A percentile compares a stretch with the other conserved stretches of the same genome.
phyloP scores from a whole-genome alignment of 2,113 vertebrate genomes.

The Heterocephalus glaber region DNA sequence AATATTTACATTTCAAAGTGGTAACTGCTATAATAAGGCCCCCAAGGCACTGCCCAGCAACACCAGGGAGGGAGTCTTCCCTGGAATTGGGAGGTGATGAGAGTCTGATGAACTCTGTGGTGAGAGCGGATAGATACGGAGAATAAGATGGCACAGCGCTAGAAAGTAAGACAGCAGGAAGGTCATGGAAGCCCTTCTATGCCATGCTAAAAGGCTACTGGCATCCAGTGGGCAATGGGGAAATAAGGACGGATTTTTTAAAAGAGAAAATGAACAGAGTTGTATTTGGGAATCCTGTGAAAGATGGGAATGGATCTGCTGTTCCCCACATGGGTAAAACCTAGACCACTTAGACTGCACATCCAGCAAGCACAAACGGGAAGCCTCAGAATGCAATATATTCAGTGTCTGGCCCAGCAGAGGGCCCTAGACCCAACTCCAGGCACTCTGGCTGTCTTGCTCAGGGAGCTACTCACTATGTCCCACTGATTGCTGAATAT shows the following conservation, averaged over 20 bases:
- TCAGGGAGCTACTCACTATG: not conserved
- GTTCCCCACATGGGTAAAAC: not conserved
- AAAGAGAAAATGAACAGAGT: slow-evolving; percentile 26
- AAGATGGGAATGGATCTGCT: not conserved
- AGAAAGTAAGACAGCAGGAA: not conserved
- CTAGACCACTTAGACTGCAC: not conserved
- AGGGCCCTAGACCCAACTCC: not conserved
- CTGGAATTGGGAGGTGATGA: not conserved
- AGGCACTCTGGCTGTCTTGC: not conserved
- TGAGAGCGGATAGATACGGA: not conserved
- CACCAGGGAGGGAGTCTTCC: not conserved
- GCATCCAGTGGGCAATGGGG: not conserved
- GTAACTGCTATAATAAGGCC: not conserved
- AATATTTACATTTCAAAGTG: slow-evolving; percentile 38
- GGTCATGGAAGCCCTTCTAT: not conserved
- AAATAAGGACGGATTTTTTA: not conserved
- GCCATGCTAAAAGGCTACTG: not conserved
- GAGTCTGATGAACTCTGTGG: not conserved
- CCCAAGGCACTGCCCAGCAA: slow-evolving; percentile 5
- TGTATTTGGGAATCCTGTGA: slow-evolving; percentile 1
- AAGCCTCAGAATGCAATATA: not conserved
- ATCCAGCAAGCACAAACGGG: slow-evolving; percentile 10
- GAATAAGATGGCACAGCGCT: not conserved
- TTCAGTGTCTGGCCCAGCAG: not conserved
- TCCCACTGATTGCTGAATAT: not conserved